A percentile compares a stretch with the other conserved stretches of the same genome.
phyloP scores from a whole-genome alignment of 1,140 invertebrate genomes.

The Cyrtorhinus lividipennis region DNA sequence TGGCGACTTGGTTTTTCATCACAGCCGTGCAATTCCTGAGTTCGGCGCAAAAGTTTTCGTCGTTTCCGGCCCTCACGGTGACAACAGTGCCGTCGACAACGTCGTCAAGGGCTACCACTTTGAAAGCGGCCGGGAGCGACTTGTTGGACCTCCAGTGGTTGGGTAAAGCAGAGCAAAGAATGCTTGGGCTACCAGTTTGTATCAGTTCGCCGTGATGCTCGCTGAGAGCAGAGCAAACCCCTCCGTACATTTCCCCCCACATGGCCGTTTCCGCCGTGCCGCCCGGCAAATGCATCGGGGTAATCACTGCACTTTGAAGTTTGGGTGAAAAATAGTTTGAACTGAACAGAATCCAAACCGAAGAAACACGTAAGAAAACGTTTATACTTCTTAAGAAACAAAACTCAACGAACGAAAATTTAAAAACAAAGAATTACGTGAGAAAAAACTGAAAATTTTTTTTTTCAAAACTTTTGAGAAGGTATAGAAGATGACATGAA shows the following conservation, averaged over 20 bases:
- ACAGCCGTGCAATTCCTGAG: slow-evolving; percentile 80
- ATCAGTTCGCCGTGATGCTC: slow-evolving; percentile 81
- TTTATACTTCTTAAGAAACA: neutral
- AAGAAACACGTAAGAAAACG: neutral
- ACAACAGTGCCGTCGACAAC: slow-evolving; percentile 87
- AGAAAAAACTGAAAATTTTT: slow-evolving; percentile 15
- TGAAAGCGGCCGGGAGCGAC: slow-evolving; percentile 83
- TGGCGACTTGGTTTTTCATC: slow-evolving; percentile 93
- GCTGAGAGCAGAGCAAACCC: slow-evolving; percentile 60
- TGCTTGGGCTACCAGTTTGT: slow-evolving; percentile 75
- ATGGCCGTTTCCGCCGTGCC: slow-evolving; percentile 31
- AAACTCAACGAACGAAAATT: neutral
- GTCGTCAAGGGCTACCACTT: slow-evolving; percentile 77
- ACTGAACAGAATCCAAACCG: neutral
- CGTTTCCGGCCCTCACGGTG: slow-evolving; percentile 84
- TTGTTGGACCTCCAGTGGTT: slow-evolving; percentile 95
- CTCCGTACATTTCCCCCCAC: slow-evolving; percentile 50
- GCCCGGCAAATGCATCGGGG: slow-evolving; percentile 37
- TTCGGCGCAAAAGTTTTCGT: slow-evolving; percentile 91
- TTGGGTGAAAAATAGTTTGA: neutral
- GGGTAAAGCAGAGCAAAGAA: slow-evolving; percentile 79
- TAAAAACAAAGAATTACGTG: neutral
- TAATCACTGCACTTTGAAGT: slow-evolving; percentile 7
- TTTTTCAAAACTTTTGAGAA: neutral
- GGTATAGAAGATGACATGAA: neutral